Conservation (phyloP, 1,140 invertebrate genomes). For the Habropoda laboriosa region DNA sequence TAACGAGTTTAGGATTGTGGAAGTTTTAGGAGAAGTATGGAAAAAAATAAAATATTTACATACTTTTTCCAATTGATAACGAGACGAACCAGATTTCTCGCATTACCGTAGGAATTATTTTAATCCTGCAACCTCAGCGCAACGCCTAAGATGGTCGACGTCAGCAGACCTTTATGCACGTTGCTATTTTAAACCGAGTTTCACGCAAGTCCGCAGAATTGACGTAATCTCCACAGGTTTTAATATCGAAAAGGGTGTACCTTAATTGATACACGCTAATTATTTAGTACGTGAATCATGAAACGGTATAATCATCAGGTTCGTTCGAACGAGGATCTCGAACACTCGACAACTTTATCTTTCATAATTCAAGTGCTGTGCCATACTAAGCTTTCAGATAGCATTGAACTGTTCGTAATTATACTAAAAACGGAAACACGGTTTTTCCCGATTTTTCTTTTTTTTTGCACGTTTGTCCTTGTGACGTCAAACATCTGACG, state of each 20-base stretch:
- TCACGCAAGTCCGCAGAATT: background rate
- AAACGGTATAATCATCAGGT: background rate
- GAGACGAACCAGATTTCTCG: too few species aligned
- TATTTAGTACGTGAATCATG: background rate
- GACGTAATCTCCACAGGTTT: background rate
- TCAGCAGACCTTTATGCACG: background rate
- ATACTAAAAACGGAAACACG: background rate
- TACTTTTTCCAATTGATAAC: too few species aligned
- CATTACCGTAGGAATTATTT: background rate
- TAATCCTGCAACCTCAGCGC: background rate
- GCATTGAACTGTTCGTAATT: background rate
- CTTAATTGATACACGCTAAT: background rate
- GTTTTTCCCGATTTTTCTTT: conserved; percentile 8
- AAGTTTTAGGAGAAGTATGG: too few species aligned
- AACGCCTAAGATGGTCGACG: background rate
- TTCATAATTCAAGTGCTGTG: background rate
- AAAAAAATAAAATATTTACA: too few species aligned
- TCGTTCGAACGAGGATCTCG: background rate
- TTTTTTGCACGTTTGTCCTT: conserved; percentile 5
- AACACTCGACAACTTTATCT: background rate
- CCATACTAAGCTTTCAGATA: background rate
- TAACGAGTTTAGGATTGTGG: too few species aligned
- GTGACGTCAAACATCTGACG: conserved; percentile 40
- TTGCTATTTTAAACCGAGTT: background rate
- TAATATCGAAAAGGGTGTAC: background rate